Base-by-base conservation (phyloP, 2,113 vertebrate species). In the Indicator maculatus region DNA sequence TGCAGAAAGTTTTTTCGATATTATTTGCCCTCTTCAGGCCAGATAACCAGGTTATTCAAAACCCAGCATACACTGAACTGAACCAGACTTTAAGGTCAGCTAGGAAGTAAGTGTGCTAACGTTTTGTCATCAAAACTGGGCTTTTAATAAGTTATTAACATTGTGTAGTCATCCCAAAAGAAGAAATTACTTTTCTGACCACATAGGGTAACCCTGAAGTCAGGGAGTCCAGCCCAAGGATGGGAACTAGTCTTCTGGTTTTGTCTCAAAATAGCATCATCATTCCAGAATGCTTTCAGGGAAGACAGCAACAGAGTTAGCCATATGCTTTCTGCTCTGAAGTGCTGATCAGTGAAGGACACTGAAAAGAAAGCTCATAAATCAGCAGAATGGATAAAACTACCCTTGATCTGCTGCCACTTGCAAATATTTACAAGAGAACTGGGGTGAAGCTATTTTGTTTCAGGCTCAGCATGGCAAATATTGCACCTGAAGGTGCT, bases 191-290 rank as follows among this genome's bases (percentile, higher is more conserved):
- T 93, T 73, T 44, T 84, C 74, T 86, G 58, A 78, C 63, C 66
- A 76, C 52, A 60, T 30, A 71, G 44, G 45, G 78, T 85, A 92
- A 67, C 69, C 53, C 50, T 53, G 36, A 31, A 76, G 86, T 86
- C 75, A 41, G 4, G 24, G 52, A 90, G 77, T 55, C 86, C 87
- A 93, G 76, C 70, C 63, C 0, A 0, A 85, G 56, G 90, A 88
- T 85, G 72, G 56, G 83, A 97, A 88, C 31, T 8, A 89, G 86
- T 33, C 38, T 89, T 76, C 82, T 88, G 86, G 14, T 96, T 73
- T 41, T 85, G 47, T 80, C 89, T 85, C 83, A 89, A 92, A 93
- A 96, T 74, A 96, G 90, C 73, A 88, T n/a, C 79, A 53, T 31
- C 58, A 23, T 39, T 83, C 36, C 78, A 92, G 30, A 85, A 92